Conservation (phyloP, 2,797 vertebrate genomes). For the Pachyuromys duprasi region DNA sequence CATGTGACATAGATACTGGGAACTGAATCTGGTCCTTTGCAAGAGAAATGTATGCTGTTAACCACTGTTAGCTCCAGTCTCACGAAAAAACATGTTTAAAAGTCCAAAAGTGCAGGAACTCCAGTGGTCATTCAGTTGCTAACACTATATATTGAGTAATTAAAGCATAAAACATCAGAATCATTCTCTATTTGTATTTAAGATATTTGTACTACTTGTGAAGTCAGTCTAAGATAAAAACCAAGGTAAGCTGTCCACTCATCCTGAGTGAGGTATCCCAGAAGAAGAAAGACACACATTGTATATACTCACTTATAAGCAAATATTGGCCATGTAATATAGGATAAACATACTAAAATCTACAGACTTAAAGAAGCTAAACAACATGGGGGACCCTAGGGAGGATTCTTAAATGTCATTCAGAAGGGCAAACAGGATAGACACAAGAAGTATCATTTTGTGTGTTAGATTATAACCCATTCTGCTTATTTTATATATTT, state of each 20-base stretch:
- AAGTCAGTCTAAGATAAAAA: conserved; percentile 5
- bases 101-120: not conserved
- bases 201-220: not conserved
- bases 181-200: not conserved
- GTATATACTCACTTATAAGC: no score
- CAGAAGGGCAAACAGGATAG: no score
- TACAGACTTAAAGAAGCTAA: no score
- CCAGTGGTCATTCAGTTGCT: not conserved
- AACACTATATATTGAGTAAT: not conserved
- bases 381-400: no score
- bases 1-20: not conserved
- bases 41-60: not conserved
- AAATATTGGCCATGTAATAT: no score
- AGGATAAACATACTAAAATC: no score
- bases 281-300: no score
- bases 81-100: not conserved
- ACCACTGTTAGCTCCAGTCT: not conserved
- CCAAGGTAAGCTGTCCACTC: not conserved
- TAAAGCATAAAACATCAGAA: not conserved
- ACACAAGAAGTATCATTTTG: not conserved
- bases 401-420: no score
- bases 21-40: not conserved
- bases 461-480: not conserved
- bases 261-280: no score
- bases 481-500: not conserved